Conservation (phyloP, 1,140 invertebrate genomes). For the Cyclina sinensis region DNA sequence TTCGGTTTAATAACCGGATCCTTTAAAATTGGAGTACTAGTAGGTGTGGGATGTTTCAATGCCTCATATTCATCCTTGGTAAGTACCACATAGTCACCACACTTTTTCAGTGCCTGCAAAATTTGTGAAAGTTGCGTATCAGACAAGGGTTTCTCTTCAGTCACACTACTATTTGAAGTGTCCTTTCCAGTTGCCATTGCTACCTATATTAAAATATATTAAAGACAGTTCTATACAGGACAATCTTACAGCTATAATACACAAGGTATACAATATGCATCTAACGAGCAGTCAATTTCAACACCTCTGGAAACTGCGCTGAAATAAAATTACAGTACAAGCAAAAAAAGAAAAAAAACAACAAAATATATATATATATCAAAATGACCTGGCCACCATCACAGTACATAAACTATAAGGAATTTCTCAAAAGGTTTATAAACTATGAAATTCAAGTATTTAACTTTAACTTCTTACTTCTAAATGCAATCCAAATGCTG, state of each 20-base stretch:
- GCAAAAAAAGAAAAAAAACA: not conserved
- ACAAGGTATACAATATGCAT: too few relatives aligned
- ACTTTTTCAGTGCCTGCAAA: not conserved
- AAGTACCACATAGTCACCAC: not conserved
- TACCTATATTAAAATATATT: too few relatives aligned
- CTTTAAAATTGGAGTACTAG: not conserved
- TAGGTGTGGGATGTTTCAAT: not conserved
- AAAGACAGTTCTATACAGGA: too few relatives aligned
- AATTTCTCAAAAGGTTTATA: not conserved
- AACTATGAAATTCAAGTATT: not conserved
- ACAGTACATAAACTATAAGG: slow-evolving; percentile 14
- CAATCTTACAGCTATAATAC: too few relatives aligned
- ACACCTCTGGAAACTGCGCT: too few relatives aligned
- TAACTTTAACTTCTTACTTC: too few relatives aligned
- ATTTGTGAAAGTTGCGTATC: not conserved
- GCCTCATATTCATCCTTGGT: slow-evolving; percentile 2
- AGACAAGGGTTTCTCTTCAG: not conserved
- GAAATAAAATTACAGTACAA: not conserved
- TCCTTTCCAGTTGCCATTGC: not conserved
- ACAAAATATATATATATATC: not conserved
- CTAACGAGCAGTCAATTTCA: too few relatives aligned
- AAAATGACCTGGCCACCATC: slow-evolving; percentile 19
- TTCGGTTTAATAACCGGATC: not conserved
- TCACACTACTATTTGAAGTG: not conserved
- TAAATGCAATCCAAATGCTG: not conserved